Percentiles rank a stretch among this genome's conserved stretches.
Conservation (phyloP, 2,888 invertebrate species). For the Iphiclides podalirius region DNA sequence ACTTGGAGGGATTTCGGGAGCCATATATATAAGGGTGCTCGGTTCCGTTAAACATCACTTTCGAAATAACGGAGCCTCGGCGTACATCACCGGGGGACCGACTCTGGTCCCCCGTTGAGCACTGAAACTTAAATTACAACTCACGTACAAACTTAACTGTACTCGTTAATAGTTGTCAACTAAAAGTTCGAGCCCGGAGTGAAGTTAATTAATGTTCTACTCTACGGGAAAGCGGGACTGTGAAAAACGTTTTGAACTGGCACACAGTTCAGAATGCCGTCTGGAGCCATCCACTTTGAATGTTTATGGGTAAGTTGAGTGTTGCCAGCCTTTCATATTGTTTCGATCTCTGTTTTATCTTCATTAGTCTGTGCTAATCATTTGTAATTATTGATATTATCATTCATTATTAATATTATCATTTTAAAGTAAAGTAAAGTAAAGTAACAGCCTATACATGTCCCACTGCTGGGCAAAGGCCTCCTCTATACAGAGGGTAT, state of each 20-base stretch:
- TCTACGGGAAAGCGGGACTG: slow-evolving; percentile 41
- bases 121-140: slow-evolving; percentile 23
- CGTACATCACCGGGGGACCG: slow-evolving; percentile 59
- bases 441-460: too few species aligned
- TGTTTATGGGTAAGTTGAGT: slow-evolving; percentile 41
- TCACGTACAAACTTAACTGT: slow-evolving; percentile 25
- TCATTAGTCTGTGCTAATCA: background rate
- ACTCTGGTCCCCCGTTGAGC: slow-evolving; percentile 46
- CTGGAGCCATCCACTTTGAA: slow-evolving; percentile 30
- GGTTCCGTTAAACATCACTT: slow-evolving; percentile 50
- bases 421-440: too few species aligned
- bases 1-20: slow-evolving; percentile 52
- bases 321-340: slow-evolving; percentile 28
- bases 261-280: slow-evolving; percentile 30
- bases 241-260: slow-evolving; percentile 40
- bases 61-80: slow-evolving; percentile 51
- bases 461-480: too few species aligned
- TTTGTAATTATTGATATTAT: too few species aligned
- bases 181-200: slow-evolving; percentile 48
- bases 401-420: too few species aligned
- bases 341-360: slow-evolving; percentile 23
- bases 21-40: slow-evolving; percentile 55
- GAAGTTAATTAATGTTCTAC: slow-evolving; percentile 50
- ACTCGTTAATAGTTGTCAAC: slow-evolving; percentile 45
- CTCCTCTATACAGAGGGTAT: too few species aligned